Conservation (phyloP, 2,888 invertebrate genomes). For the Ethmia dodecea region DNA sequence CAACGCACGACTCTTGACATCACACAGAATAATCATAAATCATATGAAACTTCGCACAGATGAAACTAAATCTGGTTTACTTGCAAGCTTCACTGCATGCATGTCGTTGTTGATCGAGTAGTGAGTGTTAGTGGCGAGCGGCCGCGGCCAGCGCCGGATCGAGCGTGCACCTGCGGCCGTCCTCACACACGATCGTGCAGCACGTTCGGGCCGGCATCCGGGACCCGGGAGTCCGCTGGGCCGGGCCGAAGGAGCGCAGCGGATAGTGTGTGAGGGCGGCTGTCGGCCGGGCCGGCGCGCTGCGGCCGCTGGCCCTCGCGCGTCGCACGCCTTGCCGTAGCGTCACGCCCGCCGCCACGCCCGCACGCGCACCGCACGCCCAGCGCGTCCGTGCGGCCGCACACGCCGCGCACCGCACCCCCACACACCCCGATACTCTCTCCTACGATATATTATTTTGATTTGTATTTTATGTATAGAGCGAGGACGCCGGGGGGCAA, state of each 20-base stretch:
- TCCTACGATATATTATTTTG: conserved; percentile 76
- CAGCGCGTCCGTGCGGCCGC: conserved; percentile 29
- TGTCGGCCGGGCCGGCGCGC: conserved; percentile 18
- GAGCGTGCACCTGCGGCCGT: conserved; percentile 14
- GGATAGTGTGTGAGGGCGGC: no score
- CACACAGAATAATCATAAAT: conserved; percentile 73
- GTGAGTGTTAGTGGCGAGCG: conserved; percentile 58
- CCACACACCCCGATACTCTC: conserved; percentile 72
- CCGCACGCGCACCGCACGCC: conserved; percentile 34
- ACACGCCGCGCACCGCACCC: conserved; percentile 34
- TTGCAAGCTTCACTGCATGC: conserved; percentile 77
- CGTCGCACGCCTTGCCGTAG: no score
- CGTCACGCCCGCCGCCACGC: conserved; percentile 22
- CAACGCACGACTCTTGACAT: conserved; percentile 77
- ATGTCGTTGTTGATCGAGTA: conserved; percentile 71
- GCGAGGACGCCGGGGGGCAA: conserved; percentile 94
- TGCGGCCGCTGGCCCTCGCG: no score
- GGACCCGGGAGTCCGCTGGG: no score
- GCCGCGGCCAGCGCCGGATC: conserved; percentile 27
- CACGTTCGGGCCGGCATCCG: no score
- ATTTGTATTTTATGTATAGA: conserved; percentile 85
- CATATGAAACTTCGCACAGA: conserved; percentile 77
- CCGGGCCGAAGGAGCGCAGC: no score
- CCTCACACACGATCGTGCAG: conserved; percentile 13
- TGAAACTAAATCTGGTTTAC: conserved; percentile 75